Base-by-base conservation (phyloP, 2,888 invertebrate species). In the Anoncus sp. region DNA sequence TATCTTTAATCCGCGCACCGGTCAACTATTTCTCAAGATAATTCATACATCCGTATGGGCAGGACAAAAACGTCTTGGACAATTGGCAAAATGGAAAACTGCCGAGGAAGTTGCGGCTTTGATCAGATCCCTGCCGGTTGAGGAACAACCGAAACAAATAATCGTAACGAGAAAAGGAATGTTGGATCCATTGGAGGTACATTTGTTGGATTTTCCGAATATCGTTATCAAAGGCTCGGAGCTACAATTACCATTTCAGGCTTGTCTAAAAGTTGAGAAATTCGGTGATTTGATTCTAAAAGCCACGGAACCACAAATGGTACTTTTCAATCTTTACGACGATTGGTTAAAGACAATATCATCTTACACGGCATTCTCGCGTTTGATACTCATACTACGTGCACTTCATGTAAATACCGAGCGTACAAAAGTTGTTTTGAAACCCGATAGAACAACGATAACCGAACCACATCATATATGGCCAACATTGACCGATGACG, bases 21-120 rank as follows among this genome's bases (percentile, higher is more conserved):
- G 99, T 18, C 99, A 99, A 91, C 93, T 99, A 60, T 99, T 99
- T 94, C 93, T 99, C 84, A 99, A 99, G 93, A 99, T 99, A 88
- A 99, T 99, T 92, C 99, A 99, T 92, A 99, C 99, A 0, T 99
- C 98, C 5, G 99, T 99, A 57, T 99, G 99, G 99, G 99, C 99
- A 0, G 99, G 99, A 47, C 99, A 99, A 92, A 99, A 99, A 92
- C 99, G 99, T 97, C 94, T 99, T 7, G 99, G 99, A 87, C 99
- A 98, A 94, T 93, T 99, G 92, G 99, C 99, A 10, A 99, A 99
- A 92, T 99, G 99, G 99, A 99, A 99, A 92, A 99, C 99, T 0
- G 99, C 99, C 63, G 99, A 99, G 93, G 99, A 99, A 96, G 99
- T 99, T 16, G 99, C 99, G 1, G 99, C 99, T 38, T 92, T 99